These are phyloP conservation scores for Lethenteron reissneri DNA, from an alignment of 2,113 vertebrate species.

Conservation along the genomic window DNA sequence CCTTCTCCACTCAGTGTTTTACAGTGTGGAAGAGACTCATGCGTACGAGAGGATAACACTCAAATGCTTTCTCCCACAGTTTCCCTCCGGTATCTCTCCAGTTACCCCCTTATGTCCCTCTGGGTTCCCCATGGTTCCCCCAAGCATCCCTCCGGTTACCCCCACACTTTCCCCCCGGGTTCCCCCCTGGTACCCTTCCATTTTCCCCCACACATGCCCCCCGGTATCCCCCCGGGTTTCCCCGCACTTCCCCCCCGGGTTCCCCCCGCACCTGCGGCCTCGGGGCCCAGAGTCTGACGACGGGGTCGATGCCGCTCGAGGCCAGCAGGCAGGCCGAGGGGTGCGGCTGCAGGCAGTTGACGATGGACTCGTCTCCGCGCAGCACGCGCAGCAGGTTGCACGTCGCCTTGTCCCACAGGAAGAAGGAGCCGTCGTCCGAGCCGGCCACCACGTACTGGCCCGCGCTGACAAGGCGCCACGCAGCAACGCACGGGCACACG, in stretches of 20 bases:
- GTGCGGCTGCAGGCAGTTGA: conserved; percentile 91
- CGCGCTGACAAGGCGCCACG: conserved; percentile 31
- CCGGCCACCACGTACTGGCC: conserved; percentile 92
- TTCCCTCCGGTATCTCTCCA: too few relatives aligned
- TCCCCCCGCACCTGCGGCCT: conserved; percentile 53
- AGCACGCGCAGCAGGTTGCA: conserved; percentile 80
- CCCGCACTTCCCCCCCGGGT: background rate
- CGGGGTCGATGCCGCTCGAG: conserved; percentile 84
- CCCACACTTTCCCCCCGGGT: too few relatives aligned
- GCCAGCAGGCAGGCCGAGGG: conserved; percentile 95
- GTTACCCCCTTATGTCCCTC: too few relatives aligned
- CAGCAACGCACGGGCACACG: too few relatives aligned
- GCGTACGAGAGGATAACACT: too few relatives aligned
- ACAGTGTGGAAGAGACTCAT: too few relatives aligned
- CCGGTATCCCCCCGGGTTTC: background rate
- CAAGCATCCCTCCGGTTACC: too few relatives aligned
- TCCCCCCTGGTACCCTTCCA: too few relatives aligned
- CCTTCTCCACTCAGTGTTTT: too few relatives aligned
- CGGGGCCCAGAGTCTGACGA: conserved; percentile 83
- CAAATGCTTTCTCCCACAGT: too few relatives aligned
- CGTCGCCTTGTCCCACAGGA: conserved; percentile 98
- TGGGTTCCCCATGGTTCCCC: too few relatives aligned
- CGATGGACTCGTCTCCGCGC: conserved; percentile 89
- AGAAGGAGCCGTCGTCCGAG: conserved; percentile 92
- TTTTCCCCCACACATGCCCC: background rate